Base-by-base conservation (phyloP, 2,888 invertebrate genomes). In the Noctuana brunneofusca region DNA sequence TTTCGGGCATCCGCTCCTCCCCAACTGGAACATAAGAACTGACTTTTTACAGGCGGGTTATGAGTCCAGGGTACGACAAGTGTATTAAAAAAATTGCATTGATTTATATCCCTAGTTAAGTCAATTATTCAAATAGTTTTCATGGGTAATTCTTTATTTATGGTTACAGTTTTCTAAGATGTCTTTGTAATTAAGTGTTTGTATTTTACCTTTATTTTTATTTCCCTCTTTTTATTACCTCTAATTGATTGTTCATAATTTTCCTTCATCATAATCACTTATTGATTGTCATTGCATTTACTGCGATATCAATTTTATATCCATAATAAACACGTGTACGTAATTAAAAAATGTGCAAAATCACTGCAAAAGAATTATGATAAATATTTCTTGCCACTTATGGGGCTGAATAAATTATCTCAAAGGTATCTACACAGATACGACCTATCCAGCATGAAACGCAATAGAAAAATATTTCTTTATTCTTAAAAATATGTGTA, bases 161-260 rank as follows among this genome's bases (percentile, higher is more conserved):
- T 8, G 11, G 9, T 11, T 1, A 11, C 11, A n/a, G 8, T 30
- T 30, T 30, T 11, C 30, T 27, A 27, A 1, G 27, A 3, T 27
- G 27, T 27, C 8, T 27, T 27, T 27, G 27, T 30, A 38, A 11
- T n/a, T n/a, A 4, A 6, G 3, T 35, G n/a, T 35, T 6, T 6
- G 41, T 16, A 43, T 9, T 43, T 43, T 20, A 43, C 18, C 43
- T 20, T 11, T 43, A 41, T 41, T 41, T 38, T 38, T 27, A 54
- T 57, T 48, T 48, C 35, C 53, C 53, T 32, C 16, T 16, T 41
- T 53, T 22, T 30, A 59, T 32, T 55, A 16, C 43, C 52, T 52
- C 41, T 59, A 52, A 53, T 53, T 59, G 43, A 43, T 53, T 46
- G 52, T 20, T 43, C 43, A 59, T 52, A n/a, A 38, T 53, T 59